Conservation (phyloP, 2,888 invertebrate genomes). For the Drosophila phalerata region DNA sequence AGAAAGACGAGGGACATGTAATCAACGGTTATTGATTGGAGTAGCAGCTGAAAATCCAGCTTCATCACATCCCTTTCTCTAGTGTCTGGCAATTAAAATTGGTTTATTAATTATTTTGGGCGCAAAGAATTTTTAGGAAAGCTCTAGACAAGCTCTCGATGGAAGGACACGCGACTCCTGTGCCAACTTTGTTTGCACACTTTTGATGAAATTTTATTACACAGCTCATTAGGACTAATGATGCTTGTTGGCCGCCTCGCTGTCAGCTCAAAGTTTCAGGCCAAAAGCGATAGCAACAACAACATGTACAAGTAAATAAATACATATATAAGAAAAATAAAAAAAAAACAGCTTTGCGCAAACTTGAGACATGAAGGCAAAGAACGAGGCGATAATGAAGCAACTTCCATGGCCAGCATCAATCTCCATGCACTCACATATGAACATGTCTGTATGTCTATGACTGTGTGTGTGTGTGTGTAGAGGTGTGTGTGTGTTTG, state of each 20-base stretch:
- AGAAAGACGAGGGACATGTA: neutral
- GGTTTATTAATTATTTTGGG: slow-evolving; percentile 69
- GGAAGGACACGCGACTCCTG: slow-evolving; percentile 13
- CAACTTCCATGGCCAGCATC: slow-evolving; percentile 53
- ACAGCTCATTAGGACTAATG: slow-evolving; percentile 81
- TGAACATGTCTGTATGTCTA: neutral
- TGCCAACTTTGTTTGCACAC: slow-evolving; percentile 55
- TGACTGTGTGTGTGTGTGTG: neutral
- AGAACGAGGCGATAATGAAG: slow-evolving; percentile 54
- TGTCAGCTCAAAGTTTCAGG: slow-evolving; percentile 49
- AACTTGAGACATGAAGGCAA: slow-evolving; percentile 44
- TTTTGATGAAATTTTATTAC: slow-evolving; percentile 71
- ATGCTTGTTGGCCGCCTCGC: slow-evolving; percentile 69
- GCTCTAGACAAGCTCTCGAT: slow-evolving; percentile 5
- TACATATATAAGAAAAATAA: slow-evolving; percentile 13
- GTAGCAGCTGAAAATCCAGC: neutral
- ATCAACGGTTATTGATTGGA: slow-evolving; percentile 47
- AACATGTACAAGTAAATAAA: slow-evolving; percentile 9
- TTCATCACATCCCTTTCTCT: neutral
- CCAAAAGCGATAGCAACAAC: slow-evolving; percentile 4
- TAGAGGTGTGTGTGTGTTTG: slow-evolving; percentile 40
- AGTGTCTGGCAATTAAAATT: slow-evolving; percentile 53
- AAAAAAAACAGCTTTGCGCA: slow-evolving; percentile 39
- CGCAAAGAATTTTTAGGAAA: slow-evolving; percentile 12
- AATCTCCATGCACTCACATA: slow-evolving; percentile 19